These are phyloP conservation scores for Tichodroma muraria DNA, from an alignment of 2,113 vertebrate genomes.

Conservation along the genomic window DNA sequence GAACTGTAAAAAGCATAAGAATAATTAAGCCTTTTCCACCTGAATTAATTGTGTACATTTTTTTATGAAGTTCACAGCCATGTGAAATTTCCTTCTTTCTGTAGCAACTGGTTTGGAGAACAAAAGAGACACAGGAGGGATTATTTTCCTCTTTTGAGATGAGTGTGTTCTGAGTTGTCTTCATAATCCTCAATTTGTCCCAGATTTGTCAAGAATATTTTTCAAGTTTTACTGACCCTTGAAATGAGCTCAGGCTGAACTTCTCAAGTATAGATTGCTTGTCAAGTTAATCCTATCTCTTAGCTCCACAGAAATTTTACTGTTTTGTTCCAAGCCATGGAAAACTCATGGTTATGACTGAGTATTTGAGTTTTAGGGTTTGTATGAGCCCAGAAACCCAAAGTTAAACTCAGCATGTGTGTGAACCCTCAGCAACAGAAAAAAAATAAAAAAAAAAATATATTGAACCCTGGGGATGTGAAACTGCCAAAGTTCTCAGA, in stretches of 20 bases:
- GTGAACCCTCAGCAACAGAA: background rate
- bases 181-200: constrained; percentile 26
- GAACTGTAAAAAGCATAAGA: background rate
- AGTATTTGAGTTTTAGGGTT: background rate
- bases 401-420: background rate
- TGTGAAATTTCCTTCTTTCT: background rate
- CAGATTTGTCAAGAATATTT: constrained; percentile 36
- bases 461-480: background rate
- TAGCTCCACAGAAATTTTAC: background rate
- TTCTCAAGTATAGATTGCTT: background rate
- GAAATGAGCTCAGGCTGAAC: background rate
- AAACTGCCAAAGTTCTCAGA: background rate
- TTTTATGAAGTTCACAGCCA: background rate
- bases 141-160: background rate
- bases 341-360: background rate
- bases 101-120: background rate
- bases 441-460: background rate
- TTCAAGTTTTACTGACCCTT: background rate
- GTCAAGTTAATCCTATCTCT: background rate
- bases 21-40: background rate
- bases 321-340: background rate
- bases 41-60: background rate
- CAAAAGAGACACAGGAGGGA: background rate
- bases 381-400: background rate
- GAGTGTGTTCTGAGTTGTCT: background rate